Evolutionary conservation across 2,113 vertebrate species (phyloP), one percentile per base, ranked within the genome.

Genomic region (Rhizomys pruinosus): DNA sequence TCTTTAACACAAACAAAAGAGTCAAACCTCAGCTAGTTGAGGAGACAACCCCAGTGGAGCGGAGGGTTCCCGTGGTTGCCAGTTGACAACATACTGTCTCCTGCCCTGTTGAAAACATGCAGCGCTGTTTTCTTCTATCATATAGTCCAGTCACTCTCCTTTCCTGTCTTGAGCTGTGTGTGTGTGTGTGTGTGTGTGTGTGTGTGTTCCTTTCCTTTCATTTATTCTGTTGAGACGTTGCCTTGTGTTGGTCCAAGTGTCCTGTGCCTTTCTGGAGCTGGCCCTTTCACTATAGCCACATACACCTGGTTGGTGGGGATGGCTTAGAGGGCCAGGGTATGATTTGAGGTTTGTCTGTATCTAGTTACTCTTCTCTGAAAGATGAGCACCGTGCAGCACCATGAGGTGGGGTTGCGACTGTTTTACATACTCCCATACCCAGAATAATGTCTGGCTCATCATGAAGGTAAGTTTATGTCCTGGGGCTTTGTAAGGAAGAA

Each of bases 151-250:
- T 87, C 80, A 11, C 9, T 27, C n/a, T 23, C 52, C 71, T 89
- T 63, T n/a, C 10, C 15, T 32, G 15, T 71, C n/a, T 37, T 61
- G 22, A 78, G 25, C 37, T 44, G 80, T 52, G 29, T 13, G 20
- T 16, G 0, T 0, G 0, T 23, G 64, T 59, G n/a, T n/a, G n/a
- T n/a, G n/a, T n/a, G n/a, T n/a, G n/a, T 16, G 16, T 20, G 1
- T 0, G 0, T 12, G 68, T 66, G 29, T 8, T 69, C 76, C 39
- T 27, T 37, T 16, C 9, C 34, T 11, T 39, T 47, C 7, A 17
- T 27, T 89, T 19, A 17, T 59, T 59, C 69, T 71, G 16, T 32
- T 25, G 20, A 25, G 3, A 71, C 9, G 13, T 52, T 87, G 63
- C 55, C 37, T 66, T 74, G 15, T 23, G 61, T 55, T 57, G 29